These are phyloP conservation scores for Pseudachorutes palmiensis DNA, from an alignment of 1,140 invertebrate genomes.

Conservation along the genomic window DNA sequence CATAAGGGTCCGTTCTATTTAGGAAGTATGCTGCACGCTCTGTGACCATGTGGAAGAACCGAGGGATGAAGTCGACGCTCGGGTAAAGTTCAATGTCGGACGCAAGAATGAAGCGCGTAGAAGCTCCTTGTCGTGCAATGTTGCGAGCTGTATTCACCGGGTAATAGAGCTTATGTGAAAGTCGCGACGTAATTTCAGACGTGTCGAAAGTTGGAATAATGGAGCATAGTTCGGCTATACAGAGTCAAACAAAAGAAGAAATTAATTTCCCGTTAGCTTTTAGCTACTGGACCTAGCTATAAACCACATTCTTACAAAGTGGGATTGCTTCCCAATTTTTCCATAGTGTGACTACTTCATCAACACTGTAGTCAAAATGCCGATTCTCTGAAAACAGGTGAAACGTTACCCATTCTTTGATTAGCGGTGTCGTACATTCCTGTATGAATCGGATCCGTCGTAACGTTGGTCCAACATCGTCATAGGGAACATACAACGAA, in stretches of 20 bases:
- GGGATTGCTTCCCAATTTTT: too few species aligned
- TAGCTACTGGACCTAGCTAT: too few species aligned
- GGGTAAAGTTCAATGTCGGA: conserved; percentile 84
- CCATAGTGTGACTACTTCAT: not conserved
- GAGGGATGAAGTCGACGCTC: conserved; percentile 49
- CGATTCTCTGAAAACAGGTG: conserved; percentile 39
- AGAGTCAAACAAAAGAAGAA: conserved; percentile 3
- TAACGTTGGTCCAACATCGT: conserved; percentile 39
- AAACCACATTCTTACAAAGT: too few species aligned
- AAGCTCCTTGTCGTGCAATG: conserved; percentile 67
- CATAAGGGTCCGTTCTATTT: conserved; percentile 55
- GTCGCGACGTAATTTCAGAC: conserved; percentile 56
- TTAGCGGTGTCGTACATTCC: conserved; percentile 35
- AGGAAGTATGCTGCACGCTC: conserved; percentile 57
- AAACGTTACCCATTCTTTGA: conserved; percentile 39
- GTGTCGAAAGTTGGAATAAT: conserved; percentile 18
- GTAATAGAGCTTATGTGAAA: conserved; percentile 67
- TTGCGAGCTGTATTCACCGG: conserved; percentile 82
- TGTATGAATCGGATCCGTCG: conserved; percentile 38
- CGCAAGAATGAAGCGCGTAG: conserved; percentile 73
- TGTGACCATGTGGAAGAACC: conserved; percentile 75
- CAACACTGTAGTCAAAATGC: not conserved
- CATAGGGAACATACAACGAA: conserved; percentile 44
- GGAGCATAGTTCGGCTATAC: not conserved
- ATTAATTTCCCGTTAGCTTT: too few species aligned